These are phyloP conservation scores for Sphaerodactylus townsendi DNA, from an alignment of 2,113 vertebrate genomes.

Conservation along the genomic window DNA sequence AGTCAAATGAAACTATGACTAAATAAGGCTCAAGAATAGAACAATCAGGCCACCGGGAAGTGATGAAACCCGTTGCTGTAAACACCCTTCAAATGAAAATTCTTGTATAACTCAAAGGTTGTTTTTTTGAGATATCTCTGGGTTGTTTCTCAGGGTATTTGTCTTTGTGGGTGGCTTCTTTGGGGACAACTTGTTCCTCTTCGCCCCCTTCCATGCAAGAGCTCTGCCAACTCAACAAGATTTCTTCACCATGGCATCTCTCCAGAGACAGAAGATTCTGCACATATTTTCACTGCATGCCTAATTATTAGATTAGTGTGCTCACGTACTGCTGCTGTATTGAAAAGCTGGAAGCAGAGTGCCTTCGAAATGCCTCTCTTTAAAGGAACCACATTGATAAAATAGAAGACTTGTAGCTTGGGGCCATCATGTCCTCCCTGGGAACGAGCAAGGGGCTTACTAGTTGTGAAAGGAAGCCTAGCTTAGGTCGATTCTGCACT, in stretches of 20 bases:
- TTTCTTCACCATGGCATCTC: constrained; percentile 50
- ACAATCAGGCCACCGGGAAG: constrained; percentile 20
- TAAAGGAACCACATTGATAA: constrained; percentile 31
- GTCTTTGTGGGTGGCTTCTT: constrained; percentile 60
- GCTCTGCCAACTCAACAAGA: constrained; percentile 51
- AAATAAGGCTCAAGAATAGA: too few relatives aligned
- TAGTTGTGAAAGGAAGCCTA: too few relatives aligned
- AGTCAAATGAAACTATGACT: not conserved
- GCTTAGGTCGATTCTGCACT: too few relatives aligned
- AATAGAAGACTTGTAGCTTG: not conserved
- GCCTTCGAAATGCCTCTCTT: constrained; percentile 19
- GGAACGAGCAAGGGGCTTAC: too few relatives aligned
- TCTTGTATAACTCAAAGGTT: constrained; percentile 29
- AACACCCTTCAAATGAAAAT: constrained; percentile 28
- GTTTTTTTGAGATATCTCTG: constrained; percentile 6
- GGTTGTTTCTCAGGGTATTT: constrained; percentile 41
- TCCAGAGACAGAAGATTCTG: constrained; percentile 59
- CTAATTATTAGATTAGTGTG: constrained; percentile 49
- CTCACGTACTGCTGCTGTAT: constrained; percentile 29
- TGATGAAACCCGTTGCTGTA: constrained; percentile 22
- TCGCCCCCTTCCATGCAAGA: constrained; percentile 28
- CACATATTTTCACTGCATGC: constrained; percentile 45
- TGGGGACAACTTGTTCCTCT: constrained; percentile 62
- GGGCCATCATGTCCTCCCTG: too few relatives aligned
- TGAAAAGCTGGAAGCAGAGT: not conserved